Percentiles rank a stretch among this genome's conserved stretches.
These are phyloP conservation scores for Calidris pugnax DNA, from an alignment of 2,113 vertebrate species.

Conservation along the genomic window DNA sequence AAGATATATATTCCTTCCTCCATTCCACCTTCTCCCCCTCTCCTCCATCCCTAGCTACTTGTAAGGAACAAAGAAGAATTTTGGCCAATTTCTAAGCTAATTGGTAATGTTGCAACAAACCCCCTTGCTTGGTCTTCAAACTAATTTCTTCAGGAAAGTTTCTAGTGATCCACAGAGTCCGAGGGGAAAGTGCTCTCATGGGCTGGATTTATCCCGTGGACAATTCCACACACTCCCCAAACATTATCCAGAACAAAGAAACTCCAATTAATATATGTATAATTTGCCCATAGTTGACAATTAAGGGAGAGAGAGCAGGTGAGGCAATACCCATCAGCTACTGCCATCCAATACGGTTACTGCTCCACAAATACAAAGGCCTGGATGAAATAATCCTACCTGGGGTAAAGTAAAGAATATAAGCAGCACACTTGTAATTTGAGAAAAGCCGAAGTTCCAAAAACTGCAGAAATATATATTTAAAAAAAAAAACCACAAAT, in stretches of 20 bases:
- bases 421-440: not conserved
- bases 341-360: not conserved
- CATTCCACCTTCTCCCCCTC: not conserved
- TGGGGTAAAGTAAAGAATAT: not conserved
- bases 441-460: not conserved
- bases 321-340: not conserved
- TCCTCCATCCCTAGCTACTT: not conserved
- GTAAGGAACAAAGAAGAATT: not conserved
- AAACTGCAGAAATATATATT: not conserved
- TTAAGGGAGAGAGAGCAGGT: not conserved
- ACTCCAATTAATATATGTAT: not conserved
- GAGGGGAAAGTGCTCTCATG: not conserved
- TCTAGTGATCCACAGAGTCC: not conserved
- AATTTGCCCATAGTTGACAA: not conserved
- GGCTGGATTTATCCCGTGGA: not conserved
- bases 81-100: not conserved
- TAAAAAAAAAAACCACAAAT: not conserved
- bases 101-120: not conserved
- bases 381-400: not conserved
- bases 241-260: not conserved
- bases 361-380: not conserved
- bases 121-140: not conserved
- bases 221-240: not conserved
- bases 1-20: not conserved
- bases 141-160: not conserved